phyloP scores from a whole-genome alignment of 1,140 invertebrate species.

The Pygmarrhopalites habei region DNA sequence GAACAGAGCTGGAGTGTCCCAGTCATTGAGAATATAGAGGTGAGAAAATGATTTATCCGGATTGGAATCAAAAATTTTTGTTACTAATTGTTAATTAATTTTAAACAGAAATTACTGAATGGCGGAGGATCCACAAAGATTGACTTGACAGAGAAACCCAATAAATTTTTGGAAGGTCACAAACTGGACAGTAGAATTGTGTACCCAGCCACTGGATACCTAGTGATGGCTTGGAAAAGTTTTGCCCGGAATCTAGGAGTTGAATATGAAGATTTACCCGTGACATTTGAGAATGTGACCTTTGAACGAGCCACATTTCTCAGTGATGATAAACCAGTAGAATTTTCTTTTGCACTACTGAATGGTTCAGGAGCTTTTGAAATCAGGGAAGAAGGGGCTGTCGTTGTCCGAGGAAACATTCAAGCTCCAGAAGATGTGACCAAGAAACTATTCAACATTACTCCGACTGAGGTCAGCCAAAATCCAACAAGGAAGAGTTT shows the following conservation, averaged over 20 bases:
- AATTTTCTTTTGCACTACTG: constrained; percentile 81
- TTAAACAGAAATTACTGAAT: constrained; percentile 14
- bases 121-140: constrained; percentile 69
- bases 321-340: constrained; percentile 69
- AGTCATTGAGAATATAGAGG: too few relatives aligned
- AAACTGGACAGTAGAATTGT: constrained; percentile 86
- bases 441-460: constrained; percentile 50
- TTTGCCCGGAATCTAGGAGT: constrained; percentile 64
- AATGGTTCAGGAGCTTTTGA: constrained; percentile 84
- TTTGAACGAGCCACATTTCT: constrained; percentile 89
- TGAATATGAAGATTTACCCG: constrained; percentile 71
- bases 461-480: constrained; percentile 29
- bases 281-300: constrained; percentile 78
- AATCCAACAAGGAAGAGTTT: constrained; percentile 51
- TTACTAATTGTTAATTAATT: too few relatives aligned
- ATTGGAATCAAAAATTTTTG: too few relatives aligned
- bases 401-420: constrained; percentile 72
- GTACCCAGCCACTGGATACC: constrained; percentile 92
- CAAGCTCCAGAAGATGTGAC: constrained; percentile 55
- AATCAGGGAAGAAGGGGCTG: constrained; percentile 74
- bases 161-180: constrained; percentile 76
- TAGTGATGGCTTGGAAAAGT: constrained; percentile 85
- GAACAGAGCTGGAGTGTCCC: constrained; percentile 66
- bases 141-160: constrained; percentile 64
- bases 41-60: too few relatives aligned